Evolutionary conservation across 2,113 vertebrate species (phyloP).

Genomic region (Melanocharis versteri): DNA sequence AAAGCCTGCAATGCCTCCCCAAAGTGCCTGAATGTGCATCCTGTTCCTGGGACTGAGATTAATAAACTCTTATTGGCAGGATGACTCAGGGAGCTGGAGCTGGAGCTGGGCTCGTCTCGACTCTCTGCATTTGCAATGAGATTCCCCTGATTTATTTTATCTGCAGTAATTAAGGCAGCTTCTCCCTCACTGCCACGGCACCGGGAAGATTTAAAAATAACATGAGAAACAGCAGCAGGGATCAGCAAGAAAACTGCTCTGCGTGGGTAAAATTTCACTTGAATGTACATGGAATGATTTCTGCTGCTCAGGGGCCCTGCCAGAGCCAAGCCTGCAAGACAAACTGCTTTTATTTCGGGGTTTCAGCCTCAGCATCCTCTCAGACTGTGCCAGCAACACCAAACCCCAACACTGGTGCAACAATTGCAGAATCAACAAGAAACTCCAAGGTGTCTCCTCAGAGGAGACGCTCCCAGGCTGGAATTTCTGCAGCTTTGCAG

Average conservation of each 20-base stretch:
- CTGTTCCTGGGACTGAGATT: constrained; percentile 2
- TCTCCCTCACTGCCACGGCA: neutral
- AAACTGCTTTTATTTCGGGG: neutral
- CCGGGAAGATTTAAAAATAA: constrained; percentile 53
- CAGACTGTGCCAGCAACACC: neutral
- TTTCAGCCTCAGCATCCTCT: neutral
- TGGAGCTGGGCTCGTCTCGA: constrained; percentile 18
- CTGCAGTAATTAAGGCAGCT: constrained; percentile 74
- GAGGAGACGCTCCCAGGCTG: neutral
- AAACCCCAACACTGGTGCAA: fast-evolving
- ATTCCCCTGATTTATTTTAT: constrained; percentile 73
- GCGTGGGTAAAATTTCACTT: neutral
- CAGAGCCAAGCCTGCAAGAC: neutral
- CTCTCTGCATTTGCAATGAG: constrained; percentile 63
- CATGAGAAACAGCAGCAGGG: neutral
- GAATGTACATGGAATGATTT: fast-evolving
- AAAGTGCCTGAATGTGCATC: neutral
- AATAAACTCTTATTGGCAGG: constrained; percentile 31
- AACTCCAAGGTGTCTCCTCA: neutral
- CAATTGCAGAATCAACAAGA: neutral
- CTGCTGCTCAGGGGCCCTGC: neutral
- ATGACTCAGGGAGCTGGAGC: constrained; percentile 64
- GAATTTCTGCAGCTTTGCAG: neutral
- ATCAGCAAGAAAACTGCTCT: neutral
- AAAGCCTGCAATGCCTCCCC: neutral